Base-by-base conservation (phyloP, 2,888 invertebrate species). In the Aspidiotus rigidus region DNA sequence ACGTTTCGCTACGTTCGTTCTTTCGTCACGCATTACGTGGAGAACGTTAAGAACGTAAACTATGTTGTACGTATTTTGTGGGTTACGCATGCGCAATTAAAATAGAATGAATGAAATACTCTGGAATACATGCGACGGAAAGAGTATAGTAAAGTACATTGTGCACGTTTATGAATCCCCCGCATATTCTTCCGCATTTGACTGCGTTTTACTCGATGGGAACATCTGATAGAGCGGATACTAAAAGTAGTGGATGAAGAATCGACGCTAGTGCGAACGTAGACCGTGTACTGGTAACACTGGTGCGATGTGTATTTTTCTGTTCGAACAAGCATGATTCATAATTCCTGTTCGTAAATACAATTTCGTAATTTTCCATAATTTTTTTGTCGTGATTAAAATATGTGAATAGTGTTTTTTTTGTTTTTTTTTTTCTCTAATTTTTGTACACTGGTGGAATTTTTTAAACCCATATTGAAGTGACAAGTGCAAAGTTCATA, bases 41-140 rank as follows among this genome's bases (percentile, higher is more conserved):
- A 49, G 10, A 13, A 49, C 49, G 49, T 49, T 3, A 49, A 5
- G 28, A 28, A 28, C 28, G 28, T 28, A 28, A 28, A 28, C 28
- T 3, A 28, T 28, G 28, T 28, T 28, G 5, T 28, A 13, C 49
- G 11, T 49, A 11, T 49, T n/a, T 49, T 49, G 56, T 15, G 16
- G 17, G 9, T 13, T 39, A 59, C 59, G 59, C 59, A 59, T 59
- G 59, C 59, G 59, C 59, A 59, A 59, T 17, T 59, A 13, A 11
- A 59, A 28, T 39, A 39, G 39, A 59, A 59, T 59, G 59, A 59
- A 59, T 59, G 59, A 59, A 39, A 28, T 28, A 39, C 59, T 49
- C 49, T 49, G 49, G 28, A 28, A 28, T 28, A 28, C 28, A 28
- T 5, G 28, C 28, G 28, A 28, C 28, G 28, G 28, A 28, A 28